phyloP scores from a whole-genome alignment of 2,113 vertebrate species.

The Canis aureus region DNA sequence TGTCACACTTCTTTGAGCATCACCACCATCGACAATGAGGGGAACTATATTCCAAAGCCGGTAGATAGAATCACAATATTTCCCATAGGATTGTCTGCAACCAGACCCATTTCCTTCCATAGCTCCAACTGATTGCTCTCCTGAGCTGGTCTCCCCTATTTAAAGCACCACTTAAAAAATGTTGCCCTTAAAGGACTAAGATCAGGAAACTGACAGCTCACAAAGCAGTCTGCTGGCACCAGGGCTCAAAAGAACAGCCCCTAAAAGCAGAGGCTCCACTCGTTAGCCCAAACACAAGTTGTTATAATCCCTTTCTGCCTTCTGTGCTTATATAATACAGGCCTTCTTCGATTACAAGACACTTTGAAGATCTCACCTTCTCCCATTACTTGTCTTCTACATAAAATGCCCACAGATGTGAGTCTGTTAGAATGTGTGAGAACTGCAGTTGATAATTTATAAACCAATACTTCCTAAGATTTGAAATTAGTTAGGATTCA shows the following conservation, averaged over 20 bases:
- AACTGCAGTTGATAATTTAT: constrained; percentile 86
- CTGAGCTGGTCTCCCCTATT: not conserved
- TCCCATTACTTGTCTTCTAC: constrained; percentile 90
- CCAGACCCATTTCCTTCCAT: constrained; percentile 22
- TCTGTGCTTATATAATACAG: constrained; percentile 85
- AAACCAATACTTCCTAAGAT: constrained; percentile 84
- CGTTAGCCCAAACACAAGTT: constrained; percentile 83
- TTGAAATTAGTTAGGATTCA: not conserved
- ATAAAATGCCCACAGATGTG: constrained; percentile 90
- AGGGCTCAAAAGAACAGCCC: constrained; percentile 70
- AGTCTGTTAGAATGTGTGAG: constrained; percentile 84
- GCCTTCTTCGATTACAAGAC: constrained; percentile 88
- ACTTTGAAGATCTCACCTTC: constrained; percentile 92
- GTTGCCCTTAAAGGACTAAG: constrained; percentile 30
- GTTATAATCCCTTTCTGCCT: constrained; percentile 87
- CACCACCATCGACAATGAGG: not conserved
- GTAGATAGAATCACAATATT: not conserved
- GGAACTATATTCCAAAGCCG: not conserved
- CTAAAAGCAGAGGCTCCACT: constrained; percentile 75
- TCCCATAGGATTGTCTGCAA: not conserved
- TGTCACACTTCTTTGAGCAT: not conserved
- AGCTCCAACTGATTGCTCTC: not conserved
- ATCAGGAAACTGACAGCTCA: constrained; percentile 78
- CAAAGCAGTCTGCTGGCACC: constrained; percentile 78
- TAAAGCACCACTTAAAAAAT: constrained; percentile 63